Conservation (phyloP, 1,140 invertebrate genomes). For the Brachionus plicatilis region DNA sequence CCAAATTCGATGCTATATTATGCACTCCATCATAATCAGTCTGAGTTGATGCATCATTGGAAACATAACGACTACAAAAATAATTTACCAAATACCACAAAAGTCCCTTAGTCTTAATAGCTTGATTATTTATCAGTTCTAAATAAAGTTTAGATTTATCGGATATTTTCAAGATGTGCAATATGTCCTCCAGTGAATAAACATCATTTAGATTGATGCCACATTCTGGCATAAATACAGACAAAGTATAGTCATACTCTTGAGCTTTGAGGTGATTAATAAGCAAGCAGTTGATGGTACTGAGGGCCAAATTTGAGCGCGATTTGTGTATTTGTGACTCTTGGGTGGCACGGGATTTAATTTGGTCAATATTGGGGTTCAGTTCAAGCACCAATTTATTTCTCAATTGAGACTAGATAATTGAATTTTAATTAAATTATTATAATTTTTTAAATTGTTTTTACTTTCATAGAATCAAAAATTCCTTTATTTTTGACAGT, state of each 20-base stretch:
- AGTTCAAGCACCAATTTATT: constrained; percentile 22
- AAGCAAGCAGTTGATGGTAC: background rate
- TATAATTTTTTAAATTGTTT: background rate
- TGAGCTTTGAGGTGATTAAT: constrained; percentile 27
- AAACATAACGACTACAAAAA: constrained; percentile 25
- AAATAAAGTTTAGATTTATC: constrained; percentile 16
- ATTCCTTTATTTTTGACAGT: constrained; percentile 39
- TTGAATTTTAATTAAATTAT: background rate
- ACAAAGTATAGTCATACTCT: constrained; percentile 36
- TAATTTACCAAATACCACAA: constrained; percentile 34
- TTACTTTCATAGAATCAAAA: constrained; percentile 35
- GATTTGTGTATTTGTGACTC: background rate
- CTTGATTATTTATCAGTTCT: background rate
- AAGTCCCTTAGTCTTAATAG: background rate
- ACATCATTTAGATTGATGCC: constrained; percentile 27
- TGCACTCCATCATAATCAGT: constrained; percentile 30
- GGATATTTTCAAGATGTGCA: constrained; percentile 32
- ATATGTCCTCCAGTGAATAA: background rate
- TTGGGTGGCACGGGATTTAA: background rate
- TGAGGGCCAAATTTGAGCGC: background rate
- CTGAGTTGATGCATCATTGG: constrained; percentile 1
- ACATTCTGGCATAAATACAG: constrained; percentile 38
- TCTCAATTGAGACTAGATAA: constrained; percentile 31
- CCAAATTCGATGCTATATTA: constrained; percentile 17
- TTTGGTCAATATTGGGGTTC: constrained; percentile 25